These are phyloP conservation scores for Eurypyga helias DNA, from an alignment of 2,113 vertebrate genomes.

Conservation along the genomic window DNA sequence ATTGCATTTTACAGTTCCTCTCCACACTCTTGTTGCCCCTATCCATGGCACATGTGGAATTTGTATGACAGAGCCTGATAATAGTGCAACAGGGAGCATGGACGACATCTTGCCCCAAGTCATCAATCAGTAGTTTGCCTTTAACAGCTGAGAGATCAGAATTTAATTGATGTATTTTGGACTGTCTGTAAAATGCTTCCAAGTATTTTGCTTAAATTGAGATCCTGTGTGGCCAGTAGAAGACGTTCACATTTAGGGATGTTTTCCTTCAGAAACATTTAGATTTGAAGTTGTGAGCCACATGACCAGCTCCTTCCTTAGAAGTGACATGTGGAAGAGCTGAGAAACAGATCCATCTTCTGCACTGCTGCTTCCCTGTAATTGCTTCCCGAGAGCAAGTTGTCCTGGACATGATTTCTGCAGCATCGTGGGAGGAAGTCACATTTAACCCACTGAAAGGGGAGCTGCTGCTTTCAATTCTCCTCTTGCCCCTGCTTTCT, in stretches of 20 bases:
- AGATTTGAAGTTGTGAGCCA: neutral
- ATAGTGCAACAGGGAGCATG: neutral
- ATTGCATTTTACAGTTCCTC: neutral
- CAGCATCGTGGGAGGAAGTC: slow-evolving; percentile 17
- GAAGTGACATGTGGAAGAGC: slow-evolving; percentile 42
- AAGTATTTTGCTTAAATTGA: neutral
- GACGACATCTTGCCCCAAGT: neutral
- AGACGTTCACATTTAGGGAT: neutral
- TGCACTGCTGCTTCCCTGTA: slow-evolving; percentile 63
- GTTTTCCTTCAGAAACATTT: neutral
- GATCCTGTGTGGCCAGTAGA: neutral
- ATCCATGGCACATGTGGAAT: neutral
- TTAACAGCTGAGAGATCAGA: neutral
- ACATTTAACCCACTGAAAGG: slow-evolving; percentile 15
- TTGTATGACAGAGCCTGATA: neutral
- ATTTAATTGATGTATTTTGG: neutral
- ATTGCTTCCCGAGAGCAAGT: slow-evolving; percentile 66
- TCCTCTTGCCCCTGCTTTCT: neutral
- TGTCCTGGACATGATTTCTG: slow-evolving; percentile 41
- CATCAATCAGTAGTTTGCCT: slow-evolving; percentile 18
- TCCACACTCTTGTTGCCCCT: rapidly evolving
- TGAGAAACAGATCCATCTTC: slow-evolving; percentile 60
- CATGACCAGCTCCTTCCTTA: neutral
- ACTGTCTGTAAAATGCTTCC: neutral
- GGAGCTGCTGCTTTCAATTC: slow-evolving; percentile 34